These are phyloP conservation scores for Ictidomys tridecemlineatus DNA, from an alignment of 2,113 vertebrate genomes.

Conservation along the genomic window DNA sequence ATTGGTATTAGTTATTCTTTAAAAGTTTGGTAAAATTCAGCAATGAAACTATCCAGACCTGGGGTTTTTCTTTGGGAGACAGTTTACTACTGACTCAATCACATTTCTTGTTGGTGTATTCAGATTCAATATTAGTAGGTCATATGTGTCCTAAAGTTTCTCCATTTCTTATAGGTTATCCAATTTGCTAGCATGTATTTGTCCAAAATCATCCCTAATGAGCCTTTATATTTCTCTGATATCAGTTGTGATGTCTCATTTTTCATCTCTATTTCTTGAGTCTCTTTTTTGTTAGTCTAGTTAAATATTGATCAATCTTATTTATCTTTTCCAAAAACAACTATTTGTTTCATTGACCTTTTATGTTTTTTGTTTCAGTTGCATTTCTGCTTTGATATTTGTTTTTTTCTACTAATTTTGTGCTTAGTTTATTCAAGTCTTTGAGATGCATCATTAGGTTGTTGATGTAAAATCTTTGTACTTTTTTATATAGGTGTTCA, in stretches of 20 bases:
- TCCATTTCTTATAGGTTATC: no score
- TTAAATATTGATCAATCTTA: not conserved
- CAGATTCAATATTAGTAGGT: no score
- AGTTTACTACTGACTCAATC: not conserved
- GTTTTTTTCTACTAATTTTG: not conserved
- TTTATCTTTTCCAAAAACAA: not conserved
- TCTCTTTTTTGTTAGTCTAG: not conserved
- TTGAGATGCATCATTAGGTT: not conserved
- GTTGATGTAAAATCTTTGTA: not conserved
- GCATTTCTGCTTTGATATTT: not conserved
- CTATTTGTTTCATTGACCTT: not conserved
- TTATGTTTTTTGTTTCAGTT: not conserved
- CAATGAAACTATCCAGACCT: no score
- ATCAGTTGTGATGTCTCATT: no score
- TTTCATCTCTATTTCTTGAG: no score
- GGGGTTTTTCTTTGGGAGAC: not conserved
- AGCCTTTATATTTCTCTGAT: no score
- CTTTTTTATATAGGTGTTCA: not conserved
- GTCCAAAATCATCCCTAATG: no score
- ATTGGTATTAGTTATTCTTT: no score
- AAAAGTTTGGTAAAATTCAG: no score
- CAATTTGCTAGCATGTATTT: no score
- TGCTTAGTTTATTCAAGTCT: not conserved
- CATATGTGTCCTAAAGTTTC: no score
- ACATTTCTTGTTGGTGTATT: no score